Base-by-base conservation (phyloP, 2,113 vertebrate genomes). In the Rhea americana region DNA sequence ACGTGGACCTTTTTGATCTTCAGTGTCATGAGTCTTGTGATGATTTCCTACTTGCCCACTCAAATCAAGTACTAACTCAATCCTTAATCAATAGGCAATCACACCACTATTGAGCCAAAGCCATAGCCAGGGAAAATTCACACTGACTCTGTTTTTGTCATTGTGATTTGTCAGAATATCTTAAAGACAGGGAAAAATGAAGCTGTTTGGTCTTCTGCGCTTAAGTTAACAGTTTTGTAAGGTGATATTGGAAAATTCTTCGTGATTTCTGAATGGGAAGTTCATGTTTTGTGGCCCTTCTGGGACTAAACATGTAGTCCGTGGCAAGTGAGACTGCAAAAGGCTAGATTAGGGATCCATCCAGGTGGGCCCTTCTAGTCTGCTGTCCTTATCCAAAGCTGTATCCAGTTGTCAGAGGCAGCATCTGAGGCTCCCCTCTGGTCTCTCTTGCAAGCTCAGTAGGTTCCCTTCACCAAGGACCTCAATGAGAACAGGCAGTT, bases 1-100 rank as follows among this genome's bases (percentile, higher is more conserved):
- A 72, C 90, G 62, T 72, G 73, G 80, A 87, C 82, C 77, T 95
- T 93, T 91, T n/a, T 93, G 93, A 91, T 90, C 85, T 47, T 61
- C 39, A 65, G 37, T 67, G 35, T 88, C 85, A 61, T 26, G 87
- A 66, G 91, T 87, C 26, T 76, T 77, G 18, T 41, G 74, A 90
- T 92, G 83, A 93, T 84, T 72, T 91, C 87, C 76, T 90, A 88
- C 58, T 39, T 90, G 66, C 73, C 71, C 50, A 84, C 88, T 94
- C 80, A 83, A 80, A 87, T 62, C 82, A 51, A 94, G 72, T 32
- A 10, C 55, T 85, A 51, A 47, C 71, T 76, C 26, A 30, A 48
- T 56, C 72, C 50, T 13, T 68, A 85, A 59, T 95, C 95, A 78
- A 78, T 94, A 91, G 81, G 58, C 61, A 83, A 43, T 87, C 75